Conservation (phyloP, 2,113 vertebrate species). For the Bubo scandiacus region DNA sequence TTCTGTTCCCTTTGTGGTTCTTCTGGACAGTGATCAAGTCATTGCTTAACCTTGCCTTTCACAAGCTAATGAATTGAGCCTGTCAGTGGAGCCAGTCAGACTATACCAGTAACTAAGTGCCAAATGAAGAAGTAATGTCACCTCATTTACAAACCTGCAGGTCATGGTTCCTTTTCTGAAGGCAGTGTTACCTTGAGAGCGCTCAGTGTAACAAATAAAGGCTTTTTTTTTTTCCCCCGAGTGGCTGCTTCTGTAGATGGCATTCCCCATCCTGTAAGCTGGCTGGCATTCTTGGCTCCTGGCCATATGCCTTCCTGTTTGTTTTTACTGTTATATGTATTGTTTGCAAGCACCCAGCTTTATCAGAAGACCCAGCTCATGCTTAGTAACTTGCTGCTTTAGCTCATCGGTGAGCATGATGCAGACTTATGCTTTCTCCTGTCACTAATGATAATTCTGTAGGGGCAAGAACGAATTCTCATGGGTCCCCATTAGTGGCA, state of each 20-base stretch:
- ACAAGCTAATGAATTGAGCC: not conserved
- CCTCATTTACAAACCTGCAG: slow-evolving; percentile 4
- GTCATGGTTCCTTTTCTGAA: not conserved
- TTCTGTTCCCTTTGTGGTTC: not conserved
- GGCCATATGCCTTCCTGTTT: not conserved
- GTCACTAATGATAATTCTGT: not conserved
- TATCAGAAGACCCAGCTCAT: not conserved
- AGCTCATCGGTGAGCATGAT: not conserved
- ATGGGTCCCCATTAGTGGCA: not conserved
- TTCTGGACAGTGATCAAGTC: not conserved
- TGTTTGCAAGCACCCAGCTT: not conserved
- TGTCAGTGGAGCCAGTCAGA: not conserved
- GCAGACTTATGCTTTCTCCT: not conserved
- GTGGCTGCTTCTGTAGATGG: not conserved
- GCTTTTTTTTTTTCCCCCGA: not conserved
- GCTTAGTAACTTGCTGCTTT: not conserved
- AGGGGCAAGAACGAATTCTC: not conserved
- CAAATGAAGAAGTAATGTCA: not conserved
- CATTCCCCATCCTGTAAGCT: not conserved
- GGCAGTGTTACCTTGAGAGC: not conserved
- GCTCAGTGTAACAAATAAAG: not conserved
- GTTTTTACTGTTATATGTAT: not conserved
- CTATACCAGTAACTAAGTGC: not conserved
- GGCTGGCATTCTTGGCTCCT: not conserved
- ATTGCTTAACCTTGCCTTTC: slow-evolving; percentile 25